A percentile compares a stretch with the other conserved stretches of the same genome.
phyloP scores from a whole-genome alignment of 2,888 invertebrate genomes.

The Caenorhabditis afra region DNA sequence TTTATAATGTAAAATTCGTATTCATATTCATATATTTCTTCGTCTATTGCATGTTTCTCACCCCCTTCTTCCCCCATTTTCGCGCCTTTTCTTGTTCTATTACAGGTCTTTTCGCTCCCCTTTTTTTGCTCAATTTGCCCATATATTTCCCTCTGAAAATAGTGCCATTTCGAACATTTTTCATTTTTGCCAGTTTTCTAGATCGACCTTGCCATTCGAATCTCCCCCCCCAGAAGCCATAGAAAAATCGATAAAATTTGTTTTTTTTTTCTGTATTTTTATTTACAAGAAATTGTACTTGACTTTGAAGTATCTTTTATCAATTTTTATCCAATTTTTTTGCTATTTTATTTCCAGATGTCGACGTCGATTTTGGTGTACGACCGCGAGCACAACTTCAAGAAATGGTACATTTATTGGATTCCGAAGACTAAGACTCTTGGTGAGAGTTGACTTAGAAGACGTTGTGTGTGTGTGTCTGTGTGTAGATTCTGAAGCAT shows the following conservation, averaged over 20 bases:
- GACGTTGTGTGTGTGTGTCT: no score
- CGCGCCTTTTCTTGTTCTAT: slow-evolving; percentile 19
- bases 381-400: slow-evolving; percentile 61
- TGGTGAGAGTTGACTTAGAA: slow-evolving; percentile 46
- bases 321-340: neutral
- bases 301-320: no score
- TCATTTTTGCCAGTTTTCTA: no score
- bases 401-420: slow-evolving; percentile 60
- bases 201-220: slow-evolving; percentile 31
- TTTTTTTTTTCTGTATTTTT: neutral
- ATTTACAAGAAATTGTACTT: neutral
- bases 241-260: no score
- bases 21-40: no score
- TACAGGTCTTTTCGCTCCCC: slow-evolving; percentile 12
- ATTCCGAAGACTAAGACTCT: slow-evolving; percentile 51
- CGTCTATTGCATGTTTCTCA: slow-evolving; percentile 44
- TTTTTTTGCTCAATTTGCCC: slow-evolving; percentile 15
- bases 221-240: no score
- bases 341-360: slow-evolving; percentile 41
- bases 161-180: slow-evolving; percentile 17
- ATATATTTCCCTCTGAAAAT: neutral
- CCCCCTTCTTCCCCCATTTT: neutral
- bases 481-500: neutral
- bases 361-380: slow-evolving; percentile 56
- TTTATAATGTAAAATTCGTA: neutral